Evolutionary conservation across 2,797 vertebrate species (phyloP).

Genomic region (Tangara arthus): DNA sequence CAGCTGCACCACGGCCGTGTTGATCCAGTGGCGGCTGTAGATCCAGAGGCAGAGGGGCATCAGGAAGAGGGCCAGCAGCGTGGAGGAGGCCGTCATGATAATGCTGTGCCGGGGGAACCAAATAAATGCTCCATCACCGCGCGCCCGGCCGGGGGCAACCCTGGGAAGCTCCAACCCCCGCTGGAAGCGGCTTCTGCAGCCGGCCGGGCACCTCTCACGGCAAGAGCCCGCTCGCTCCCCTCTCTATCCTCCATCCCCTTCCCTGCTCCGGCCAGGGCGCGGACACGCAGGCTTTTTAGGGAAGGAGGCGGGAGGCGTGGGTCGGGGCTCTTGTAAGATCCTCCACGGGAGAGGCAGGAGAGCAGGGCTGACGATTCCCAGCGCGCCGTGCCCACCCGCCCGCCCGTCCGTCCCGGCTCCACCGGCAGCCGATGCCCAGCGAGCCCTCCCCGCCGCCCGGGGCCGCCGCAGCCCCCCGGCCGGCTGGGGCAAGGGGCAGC

Average conservation of each 20-base stretch:
- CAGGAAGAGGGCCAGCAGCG: conserved; percentile 89
- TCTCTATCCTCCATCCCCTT: not conserved
- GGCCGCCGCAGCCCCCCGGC: not conserved
- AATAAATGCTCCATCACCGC: not conserved
- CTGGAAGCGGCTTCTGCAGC: not conserved
- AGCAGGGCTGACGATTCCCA: not conserved
- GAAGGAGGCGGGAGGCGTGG: not conserved
- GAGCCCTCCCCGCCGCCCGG: not conserved
- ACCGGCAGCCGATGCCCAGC: not conserved
- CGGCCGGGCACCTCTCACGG: not conserved
- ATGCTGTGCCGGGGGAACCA: conserved; percentile 76
- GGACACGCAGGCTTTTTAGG: not conserved
- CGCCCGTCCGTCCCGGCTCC: not conserved
- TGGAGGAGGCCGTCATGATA: conserved; percentile 97
- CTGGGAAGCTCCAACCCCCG: not conserved
- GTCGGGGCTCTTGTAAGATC: not conserved
- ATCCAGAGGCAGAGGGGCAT: conserved; percentile 97
- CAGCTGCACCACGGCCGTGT: conserved; percentile 89
- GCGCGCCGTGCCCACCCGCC: not conserved
- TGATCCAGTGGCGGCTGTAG: conserved; percentile 95
- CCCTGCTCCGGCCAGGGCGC: not conserved
- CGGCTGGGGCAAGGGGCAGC: not conserved
- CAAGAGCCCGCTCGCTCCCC: too few species aligned
- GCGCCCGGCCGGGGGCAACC: not conserved
- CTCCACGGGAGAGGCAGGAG: not conserved